phyloP scores from a whole-genome alignment of 2,113 vertebrate species.

The Callocephalon fimbriatum region DNA sequence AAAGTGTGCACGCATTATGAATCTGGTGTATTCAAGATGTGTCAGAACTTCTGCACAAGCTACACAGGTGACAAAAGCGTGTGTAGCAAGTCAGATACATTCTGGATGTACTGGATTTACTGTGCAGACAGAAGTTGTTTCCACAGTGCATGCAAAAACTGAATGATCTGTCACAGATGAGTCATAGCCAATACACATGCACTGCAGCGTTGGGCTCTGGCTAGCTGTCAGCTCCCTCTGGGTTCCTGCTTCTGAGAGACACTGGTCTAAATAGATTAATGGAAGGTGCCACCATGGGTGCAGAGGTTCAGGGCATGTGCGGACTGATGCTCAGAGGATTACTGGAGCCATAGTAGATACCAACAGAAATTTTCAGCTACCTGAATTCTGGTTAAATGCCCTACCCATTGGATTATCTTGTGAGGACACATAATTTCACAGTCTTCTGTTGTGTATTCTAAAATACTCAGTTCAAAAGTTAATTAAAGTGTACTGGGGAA shows the following conservation, averaged over 20 bases:
- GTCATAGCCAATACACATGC: constrained; percentile 18
- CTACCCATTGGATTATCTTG: neutral
- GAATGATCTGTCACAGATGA: constrained; percentile 30
- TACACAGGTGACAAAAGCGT: neutral
- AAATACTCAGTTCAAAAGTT: neutral
- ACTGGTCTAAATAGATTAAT: neutral
- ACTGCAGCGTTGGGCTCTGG: neutral
- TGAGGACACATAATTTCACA: neutral
- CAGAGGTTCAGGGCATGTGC: neutral
- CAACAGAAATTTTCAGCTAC: neutral
- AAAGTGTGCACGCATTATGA: neutral
- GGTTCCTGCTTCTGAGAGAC: neutral
- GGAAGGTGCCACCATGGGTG: neutral
- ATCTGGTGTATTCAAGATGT: neutral
- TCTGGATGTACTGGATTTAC: neutral
- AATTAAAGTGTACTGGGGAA: neutral
- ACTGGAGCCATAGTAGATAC: neutral
- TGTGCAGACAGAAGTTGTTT: neutral
- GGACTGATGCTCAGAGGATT: neutral
- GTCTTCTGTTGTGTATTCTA: neutral
- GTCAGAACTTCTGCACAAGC: neutral
- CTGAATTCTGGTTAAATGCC: neutral
- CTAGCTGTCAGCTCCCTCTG: constrained; percentile 30
- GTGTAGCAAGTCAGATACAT: neutral
- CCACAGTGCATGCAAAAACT: neutral